Evolutionary conservation across 2,888 invertebrate species (phyloP).

Genomic region (Clanis bilineata): DNA sequence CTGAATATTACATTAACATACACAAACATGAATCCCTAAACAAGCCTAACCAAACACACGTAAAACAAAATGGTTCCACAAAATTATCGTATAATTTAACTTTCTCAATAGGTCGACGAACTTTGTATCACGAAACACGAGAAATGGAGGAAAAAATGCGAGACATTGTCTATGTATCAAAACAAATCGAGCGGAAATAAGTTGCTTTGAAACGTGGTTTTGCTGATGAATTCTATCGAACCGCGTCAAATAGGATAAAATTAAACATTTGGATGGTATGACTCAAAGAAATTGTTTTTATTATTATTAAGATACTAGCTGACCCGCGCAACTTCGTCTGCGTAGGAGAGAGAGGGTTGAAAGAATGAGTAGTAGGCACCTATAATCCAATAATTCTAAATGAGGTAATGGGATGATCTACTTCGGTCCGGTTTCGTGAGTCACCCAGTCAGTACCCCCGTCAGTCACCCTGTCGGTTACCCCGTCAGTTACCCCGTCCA

Average conservation of each 20-base stretch:
- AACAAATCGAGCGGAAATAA: constrained; percentile 15
- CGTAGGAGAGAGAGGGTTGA: too few species aligned
- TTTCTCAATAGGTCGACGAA: not conserved
- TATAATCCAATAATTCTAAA: too few species aligned
- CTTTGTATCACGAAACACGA: constrained; percentile 1
- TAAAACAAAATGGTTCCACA: not conserved
- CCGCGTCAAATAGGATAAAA: not conserved
- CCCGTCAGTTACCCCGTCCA: too few species aligned
- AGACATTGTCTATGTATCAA: constrained; percentile 5
- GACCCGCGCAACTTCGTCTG: too few species aligned
- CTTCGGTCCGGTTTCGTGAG: too few species aligned
- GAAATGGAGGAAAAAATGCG: not conserved
- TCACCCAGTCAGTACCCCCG: too few species aligned
- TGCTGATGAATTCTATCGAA: constrained; percentile 5
- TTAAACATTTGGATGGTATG: not conserved
- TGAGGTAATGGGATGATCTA: too few species aligned
- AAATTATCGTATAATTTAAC: not conserved
- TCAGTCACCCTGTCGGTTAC: too few species aligned
- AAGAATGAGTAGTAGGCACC: too few species aligned
- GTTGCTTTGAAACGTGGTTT: not conserved
- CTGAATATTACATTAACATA: not conserved
- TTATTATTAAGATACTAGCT: too few species aligned
- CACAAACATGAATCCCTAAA: not conserved
- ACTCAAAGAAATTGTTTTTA: not conserved
- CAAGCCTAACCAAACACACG: not conserved